These are phyloP conservation scores for Synergus umbraculus DNA, from an alignment of 2,888 invertebrate species.

Conservation along the genomic window DNA sequence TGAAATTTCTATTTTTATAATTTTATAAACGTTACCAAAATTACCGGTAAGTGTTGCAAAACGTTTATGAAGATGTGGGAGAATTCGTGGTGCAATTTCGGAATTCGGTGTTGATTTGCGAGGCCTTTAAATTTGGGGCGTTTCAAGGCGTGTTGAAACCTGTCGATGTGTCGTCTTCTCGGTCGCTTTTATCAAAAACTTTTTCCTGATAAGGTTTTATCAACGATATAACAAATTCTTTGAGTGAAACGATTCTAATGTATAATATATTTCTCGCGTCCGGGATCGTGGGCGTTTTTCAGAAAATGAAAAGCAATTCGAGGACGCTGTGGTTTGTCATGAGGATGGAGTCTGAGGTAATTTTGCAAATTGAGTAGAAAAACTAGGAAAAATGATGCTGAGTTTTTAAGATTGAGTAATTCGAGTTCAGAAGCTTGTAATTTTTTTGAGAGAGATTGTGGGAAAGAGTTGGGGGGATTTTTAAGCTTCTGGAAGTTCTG, in stretches of 20 bases:
- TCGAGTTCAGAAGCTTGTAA: neutral
- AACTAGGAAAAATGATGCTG: neutral
- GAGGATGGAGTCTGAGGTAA: constrained; percentile 7
- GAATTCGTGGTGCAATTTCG: neutral
- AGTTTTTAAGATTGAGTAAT: neutral
- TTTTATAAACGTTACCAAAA: neutral
- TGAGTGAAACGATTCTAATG: neutral
- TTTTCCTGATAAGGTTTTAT: constrained; percentile 17
- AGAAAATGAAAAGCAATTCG: constrained; percentile 21
- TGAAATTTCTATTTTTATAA: constrained; percentile 59
- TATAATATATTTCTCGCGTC: constrained; percentile 15
- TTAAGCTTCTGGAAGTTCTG: neutral
- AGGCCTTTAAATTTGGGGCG: constrained; percentile 16
- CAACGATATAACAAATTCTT: constrained; percentile 5
- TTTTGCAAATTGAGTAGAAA: neutral
- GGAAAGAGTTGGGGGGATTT: neutral
- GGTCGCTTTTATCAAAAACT: constrained; percentile 10
- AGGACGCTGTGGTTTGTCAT: constrained; percentile 8
- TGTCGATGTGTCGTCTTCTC: constrained; percentile 22
- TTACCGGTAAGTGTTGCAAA: neutral
- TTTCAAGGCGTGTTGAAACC: constrained; percentile 2
- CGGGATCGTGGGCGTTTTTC: constrained; percentile 28
- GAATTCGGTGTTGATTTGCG: neutral
- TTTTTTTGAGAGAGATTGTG: neutral
- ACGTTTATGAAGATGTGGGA: neutral